Percentiles rank a stretch among this genome's conserved stretches.
phyloP scores from a whole-genome alignment of 2,888 invertebrate species.

The Lasiommata megera region DNA sequence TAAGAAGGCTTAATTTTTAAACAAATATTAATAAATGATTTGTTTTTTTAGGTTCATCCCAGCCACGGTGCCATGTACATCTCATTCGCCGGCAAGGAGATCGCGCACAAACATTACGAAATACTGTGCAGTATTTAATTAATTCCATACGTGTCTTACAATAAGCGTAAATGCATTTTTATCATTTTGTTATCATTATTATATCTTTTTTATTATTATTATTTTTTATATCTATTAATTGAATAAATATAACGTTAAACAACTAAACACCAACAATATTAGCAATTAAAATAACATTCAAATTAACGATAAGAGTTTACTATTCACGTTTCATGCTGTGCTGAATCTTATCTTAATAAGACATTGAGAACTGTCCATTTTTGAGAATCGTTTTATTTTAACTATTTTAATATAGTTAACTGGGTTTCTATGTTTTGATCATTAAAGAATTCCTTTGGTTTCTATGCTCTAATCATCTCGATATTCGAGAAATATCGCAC shows the following conservation, averaged over 20 bases:
- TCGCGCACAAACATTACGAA: slow-evolving; percentile 59
- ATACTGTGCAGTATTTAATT: slow-evolving; percentile 53
- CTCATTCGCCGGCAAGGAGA: slow-evolving; percentile 62
- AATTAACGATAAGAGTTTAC: too few species aligned
- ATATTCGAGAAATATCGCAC: too few species aligned
- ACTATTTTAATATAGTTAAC: too few species aligned
- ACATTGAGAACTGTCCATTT: too few species aligned
- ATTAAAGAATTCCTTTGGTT: too few species aligned
- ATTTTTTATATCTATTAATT: neutral
- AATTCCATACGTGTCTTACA: slow-evolving; percentile 6
- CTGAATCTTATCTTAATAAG: too few species aligned
- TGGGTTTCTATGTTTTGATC: too few species aligned
- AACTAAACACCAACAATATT: neutral
- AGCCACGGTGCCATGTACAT: slow-evolving; percentile 65
- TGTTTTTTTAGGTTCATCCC: slow-evolving; percentile 60
- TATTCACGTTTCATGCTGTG: too few species aligned
- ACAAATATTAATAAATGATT: slow-evolving; percentile 22
- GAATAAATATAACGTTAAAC: neutral
- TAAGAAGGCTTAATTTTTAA: too few species aligned
- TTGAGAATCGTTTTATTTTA: too few species aligned
- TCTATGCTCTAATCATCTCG: too few species aligned
- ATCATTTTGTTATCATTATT: neutral
- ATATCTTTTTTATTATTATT: neutral
- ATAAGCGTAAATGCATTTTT: neutral
- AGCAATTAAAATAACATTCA: too few species aligned